Evolutionary conservation across 2,113 vertebrate species (phyloP).

Genomic region (Asarcornis scutulata): DNA sequence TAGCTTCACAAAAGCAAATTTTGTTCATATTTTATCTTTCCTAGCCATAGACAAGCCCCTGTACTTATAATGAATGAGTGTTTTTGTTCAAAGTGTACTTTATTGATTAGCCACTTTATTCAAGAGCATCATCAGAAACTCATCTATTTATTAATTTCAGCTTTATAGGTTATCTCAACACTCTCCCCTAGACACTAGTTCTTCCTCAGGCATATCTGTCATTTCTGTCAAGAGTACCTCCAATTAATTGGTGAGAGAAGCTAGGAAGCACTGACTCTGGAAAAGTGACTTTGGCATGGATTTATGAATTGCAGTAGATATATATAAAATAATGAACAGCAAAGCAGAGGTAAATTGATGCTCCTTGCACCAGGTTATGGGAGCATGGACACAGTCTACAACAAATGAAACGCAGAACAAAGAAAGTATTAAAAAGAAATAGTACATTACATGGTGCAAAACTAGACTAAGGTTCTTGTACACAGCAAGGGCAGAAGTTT

Average conservation of each 20-base stretch:
- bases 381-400: neutral
- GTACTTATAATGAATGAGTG: neutral
- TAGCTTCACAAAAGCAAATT: neutral
- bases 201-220: constrained; percentile 16
- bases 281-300: neutral
- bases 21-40: neutral
- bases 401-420: neutral
- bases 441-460: neutral
- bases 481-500: neutral
- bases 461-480: neutral
- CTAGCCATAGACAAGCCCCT: neutral
- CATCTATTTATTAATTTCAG: constrained; percentile 55
- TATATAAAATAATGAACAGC: neutral
- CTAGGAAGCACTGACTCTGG: neutral
- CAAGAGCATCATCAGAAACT: constrained; percentile 27
- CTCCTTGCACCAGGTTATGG: neutral
- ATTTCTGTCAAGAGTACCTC: constrained; percentile 4
- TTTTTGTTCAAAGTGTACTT: constrained; percentile 29
- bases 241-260: constrained; percentile 20
- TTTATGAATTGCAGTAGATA: neutral
- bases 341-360: neutral
- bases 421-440: neutral
- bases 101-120: constrained; percentile 57
- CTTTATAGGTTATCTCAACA: constrained; percentile 9
- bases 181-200: neutral